phyloP scores from a whole-genome alignment of 2,113 vertebrate species.

The Corythornis vintsioides region DNA sequence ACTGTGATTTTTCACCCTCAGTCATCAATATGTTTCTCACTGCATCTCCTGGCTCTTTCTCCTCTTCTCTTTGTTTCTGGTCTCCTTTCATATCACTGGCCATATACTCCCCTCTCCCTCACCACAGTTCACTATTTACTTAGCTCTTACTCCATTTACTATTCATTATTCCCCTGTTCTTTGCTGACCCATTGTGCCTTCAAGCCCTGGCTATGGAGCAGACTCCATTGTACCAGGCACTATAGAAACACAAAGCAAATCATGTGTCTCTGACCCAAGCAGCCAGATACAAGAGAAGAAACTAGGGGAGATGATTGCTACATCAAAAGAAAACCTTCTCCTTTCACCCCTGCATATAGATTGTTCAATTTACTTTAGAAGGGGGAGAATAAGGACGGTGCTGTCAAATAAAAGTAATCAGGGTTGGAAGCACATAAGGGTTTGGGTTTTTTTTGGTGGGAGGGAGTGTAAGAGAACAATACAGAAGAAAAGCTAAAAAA shows the following conservation, averaged over 20 bases:
- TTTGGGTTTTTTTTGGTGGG: not conserved
- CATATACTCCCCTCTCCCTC: not conserved
- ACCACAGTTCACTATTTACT: not conserved
- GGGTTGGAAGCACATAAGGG: not conserved
- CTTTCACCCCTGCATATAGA: conserved; percentile 6
- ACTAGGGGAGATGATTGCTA: not conserved
- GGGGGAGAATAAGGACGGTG: not conserved
- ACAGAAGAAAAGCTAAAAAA: conserved; percentile 13
- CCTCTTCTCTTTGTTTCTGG: not conserved
- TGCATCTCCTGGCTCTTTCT: not conserved
- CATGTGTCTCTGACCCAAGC: conserved; percentile 25
- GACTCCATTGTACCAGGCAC: not conserved
- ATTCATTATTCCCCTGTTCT: conserved; percentile 29
- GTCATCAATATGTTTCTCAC: not conserved
- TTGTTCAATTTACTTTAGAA: not conserved
- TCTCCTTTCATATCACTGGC: not conserved
- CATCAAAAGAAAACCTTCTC: conserved; percentile 37
- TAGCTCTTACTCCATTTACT: conserved; percentile 9
- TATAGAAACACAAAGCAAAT: conserved; percentile 31
- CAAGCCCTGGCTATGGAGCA: not conserved
- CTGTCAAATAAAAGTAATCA: not conserved
- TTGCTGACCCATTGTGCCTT: not conserved
- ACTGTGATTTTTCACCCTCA: not conserved
- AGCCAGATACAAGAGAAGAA: conserved; percentile 21
- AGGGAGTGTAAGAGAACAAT: not conserved